Percentiles rank a stretch among this genome's conserved stretches.
Evolutionary conservation across 2,888 invertebrate genomes (phyloP).

Genomic region (Tetranychus piercei): DNA sequence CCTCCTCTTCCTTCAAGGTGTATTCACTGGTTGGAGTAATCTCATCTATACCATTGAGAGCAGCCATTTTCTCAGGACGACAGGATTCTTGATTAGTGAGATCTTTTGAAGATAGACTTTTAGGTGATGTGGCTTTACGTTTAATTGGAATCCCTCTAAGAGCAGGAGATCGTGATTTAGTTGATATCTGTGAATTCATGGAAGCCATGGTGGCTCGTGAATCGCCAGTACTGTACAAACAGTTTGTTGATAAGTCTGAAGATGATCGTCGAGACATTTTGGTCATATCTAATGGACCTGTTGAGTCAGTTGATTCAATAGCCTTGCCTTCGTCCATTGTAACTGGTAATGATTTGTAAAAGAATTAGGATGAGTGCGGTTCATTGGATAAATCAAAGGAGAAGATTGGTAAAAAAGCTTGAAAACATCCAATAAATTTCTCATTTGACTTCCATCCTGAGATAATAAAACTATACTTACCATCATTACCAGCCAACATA

Average conservation of each 20-base stretch:
- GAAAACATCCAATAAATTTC: background rate
- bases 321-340: background rate
- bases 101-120: background rate
- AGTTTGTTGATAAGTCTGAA: background rate
- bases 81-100: background rate
- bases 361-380: too few species aligned
- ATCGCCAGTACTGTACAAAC: background rate
- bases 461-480: background rate
- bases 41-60: slow-evolving; percentile 7
- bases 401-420: background rate
- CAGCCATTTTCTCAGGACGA: slow-evolving; percentile 7
- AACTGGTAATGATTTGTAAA: background rate
- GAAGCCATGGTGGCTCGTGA: background rate
- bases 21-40: slow-evolving; percentile 10
- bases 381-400: background rate
- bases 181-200: background rate
- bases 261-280: background rate
- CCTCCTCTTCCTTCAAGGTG: slow-evolving; percentile 18
- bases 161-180: background rate
- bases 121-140: background rate
- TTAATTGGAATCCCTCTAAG: background rate
- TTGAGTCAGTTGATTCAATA: background rate
- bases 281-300: slow-evolving; percentile 4
- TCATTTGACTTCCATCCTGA: background rate
- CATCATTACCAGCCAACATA: background rate